Evolutionary conservation across 2,797 vertebrate species (phyloP), one percentile per base, ranked within the genome.

Genomic region (Micromesistius poutassou): DNA sequence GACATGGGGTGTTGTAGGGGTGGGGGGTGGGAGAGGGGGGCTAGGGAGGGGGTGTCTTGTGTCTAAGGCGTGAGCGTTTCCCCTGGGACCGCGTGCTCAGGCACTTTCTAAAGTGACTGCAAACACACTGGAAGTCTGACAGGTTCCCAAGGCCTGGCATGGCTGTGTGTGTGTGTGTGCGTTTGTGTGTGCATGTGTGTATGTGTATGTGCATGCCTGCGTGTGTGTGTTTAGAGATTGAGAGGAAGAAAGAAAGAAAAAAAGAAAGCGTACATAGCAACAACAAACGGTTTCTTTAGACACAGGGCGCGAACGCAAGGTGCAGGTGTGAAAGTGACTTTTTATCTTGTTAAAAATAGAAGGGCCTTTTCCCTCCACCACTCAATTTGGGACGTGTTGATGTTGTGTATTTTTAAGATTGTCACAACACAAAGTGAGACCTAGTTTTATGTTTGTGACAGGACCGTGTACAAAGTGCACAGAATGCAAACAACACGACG

Each of bases 141-240:
- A 93, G 90, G 91, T 91, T 94, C 92, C 91, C 90, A 93, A 93
- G 89, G 85, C 87, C 89, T 91, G 88, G 93, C 89, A 84, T 77
- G 89, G 88, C 85, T 91, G 80, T 86, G 77, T 74, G 81, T 87
- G n/a, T n/a, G n/a, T n/a, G 46, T 50, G 12, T 46, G 42, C 14
- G 42, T 46, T 5, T 46, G 81, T 87, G 90, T 81, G 71, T 82
- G 28, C 82, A 87, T 81, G 77, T 4, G 12, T 46, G 46, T 50
- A 14, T 16, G 42, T 16, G 12, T 13, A 12, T 13, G 42, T 13
- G 42, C 10, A 12, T 40, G n/a, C 40, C 2, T 42, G 46, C 16
- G 46, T 50, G 40, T 42, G 40, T 42, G 40, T 42, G 8, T 42
- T 9, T 42, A 42, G 40, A 42, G 40, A 9, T 42, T 1, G 40